Base-by-base conservation (phyloP, 2,797 vertebrate species). In the Lindbergichthys nudifrons region DNA sequence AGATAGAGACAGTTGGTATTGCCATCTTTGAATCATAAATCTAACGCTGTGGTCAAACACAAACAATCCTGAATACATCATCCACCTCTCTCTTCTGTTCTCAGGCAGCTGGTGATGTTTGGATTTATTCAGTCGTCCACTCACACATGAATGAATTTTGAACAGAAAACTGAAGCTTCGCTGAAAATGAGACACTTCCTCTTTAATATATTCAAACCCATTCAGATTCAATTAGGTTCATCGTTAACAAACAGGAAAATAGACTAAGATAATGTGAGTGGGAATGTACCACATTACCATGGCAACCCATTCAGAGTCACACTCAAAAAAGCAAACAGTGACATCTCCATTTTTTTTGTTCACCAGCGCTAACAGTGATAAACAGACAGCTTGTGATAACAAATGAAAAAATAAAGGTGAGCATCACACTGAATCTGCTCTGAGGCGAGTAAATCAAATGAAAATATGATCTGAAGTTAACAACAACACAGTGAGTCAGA, bases 301-400 rank as follows among this genome's bases (percentile, higher is more conserved):
- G 43, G 86, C 75, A 91, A 89, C 89, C 45, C 67, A 69, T 77
- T 75, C 18, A 54, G 70, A 88, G 76, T 88, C 79, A 80, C 77
- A 74, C 47, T 70, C 65, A 51, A 57, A 41, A 62, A 72, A 74
- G 77, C 65, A 79, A 87, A 82, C 56, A 52, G 70, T 58, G 45
- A 81, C 86, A 84, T 87, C 70, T 76, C 82, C 56, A 56, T 47
- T 43, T 63, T 51, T 46, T 54, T 3, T 70, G 76, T 77, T 65
- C 66, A 64, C 50, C 65, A 67, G 51, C 67, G 68, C 75, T 1
- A 39, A 10, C 68, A 53, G 76, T 13, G 19, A 83, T 54, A 78
- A 70, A 61, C 51, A 65, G 15, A 73, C 62, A 41, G 70, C 5
- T 77, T 36, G 50, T 21, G 45, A 52, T 30, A 81, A 78, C 54